Evolutionary conservation across 2,797 vertebrate genomes (phyloP).

Genomic region (Acanthis flammea): DNA sequence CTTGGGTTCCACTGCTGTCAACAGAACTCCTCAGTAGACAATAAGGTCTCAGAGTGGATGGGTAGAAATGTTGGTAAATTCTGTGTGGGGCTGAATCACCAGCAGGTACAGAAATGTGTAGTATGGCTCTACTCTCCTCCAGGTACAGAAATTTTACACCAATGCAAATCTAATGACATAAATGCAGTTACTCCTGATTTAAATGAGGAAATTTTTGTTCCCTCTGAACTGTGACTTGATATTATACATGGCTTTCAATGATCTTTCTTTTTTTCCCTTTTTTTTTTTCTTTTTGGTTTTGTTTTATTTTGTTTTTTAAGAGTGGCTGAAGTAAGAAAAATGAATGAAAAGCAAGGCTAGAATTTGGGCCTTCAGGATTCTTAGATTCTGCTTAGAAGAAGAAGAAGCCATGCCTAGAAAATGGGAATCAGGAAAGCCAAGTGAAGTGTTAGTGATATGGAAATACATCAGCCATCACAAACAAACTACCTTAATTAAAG

Average conservation of each 20-base stretch:
- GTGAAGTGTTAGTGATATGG: neutral
- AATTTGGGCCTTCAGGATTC: neutral
- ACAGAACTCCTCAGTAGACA: neutral
- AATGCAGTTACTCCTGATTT: neutral
- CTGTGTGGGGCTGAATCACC: neutral
- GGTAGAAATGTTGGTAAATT: neutral
- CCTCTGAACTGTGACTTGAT: neutral
- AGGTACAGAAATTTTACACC: neutral
- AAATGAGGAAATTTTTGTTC: neutral
- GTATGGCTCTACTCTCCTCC: neutral
- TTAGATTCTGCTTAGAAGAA: neutral
- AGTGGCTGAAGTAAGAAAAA: neutral
- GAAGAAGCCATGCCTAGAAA: neutral
- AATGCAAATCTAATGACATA: neutral
- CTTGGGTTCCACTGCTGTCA: neutral
- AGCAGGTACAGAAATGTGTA: neutral
- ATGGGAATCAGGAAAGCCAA: neutral
- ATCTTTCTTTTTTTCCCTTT: neutral
- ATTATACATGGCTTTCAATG: neutral
- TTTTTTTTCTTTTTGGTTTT: fast-evolving
- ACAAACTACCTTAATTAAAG: neutral
- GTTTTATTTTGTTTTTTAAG: neutral
- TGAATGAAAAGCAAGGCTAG: neutral
- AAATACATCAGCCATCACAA: neutral
- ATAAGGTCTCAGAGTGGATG: neutral